Percentiles rank a stretch among this genome's conserved stretches.
phyloP scores from a whole-genome alignment of 2,113 vertebrate genomes.

The Pteruthius melanotis region DNA sequence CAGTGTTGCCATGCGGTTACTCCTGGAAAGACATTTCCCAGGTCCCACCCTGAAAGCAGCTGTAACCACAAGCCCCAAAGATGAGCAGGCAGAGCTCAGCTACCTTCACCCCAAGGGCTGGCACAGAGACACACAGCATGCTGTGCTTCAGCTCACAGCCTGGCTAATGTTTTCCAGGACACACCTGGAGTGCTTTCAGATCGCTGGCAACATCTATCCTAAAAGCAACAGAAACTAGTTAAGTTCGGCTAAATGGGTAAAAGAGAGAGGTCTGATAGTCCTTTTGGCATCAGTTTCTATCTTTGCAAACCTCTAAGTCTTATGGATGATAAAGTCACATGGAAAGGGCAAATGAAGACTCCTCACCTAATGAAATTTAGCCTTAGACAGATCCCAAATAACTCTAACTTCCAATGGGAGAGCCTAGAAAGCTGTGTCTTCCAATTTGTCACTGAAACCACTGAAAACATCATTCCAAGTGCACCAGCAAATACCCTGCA shows the following conservation, averaged over 20 bases:
- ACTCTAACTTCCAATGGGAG: background rate
- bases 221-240: background rate
- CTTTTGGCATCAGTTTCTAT: background rate
- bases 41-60: background rate
- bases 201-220: background rate
- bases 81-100: background rate
- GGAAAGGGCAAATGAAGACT: background rate
- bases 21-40: background rate
- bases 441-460: background rate
- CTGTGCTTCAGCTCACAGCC: background rate
- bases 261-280: background rate
- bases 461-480: background rate
- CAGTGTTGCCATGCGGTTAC: background rate
- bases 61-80: background rate
- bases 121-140: background rate
- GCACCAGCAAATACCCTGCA: background rate
- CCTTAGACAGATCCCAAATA: background rate
- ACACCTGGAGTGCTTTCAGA: background rate
- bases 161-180: background rate
- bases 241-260: background rate
- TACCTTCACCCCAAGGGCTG: background rate
- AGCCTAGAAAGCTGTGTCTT: background rate
- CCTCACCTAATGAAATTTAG: background rate
- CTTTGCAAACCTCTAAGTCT: background rate
- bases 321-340: background rate